phyloP scores from a whole-genome alignment of 2,888 invertebrate species.

The Drosophila seclusa region DNA sequence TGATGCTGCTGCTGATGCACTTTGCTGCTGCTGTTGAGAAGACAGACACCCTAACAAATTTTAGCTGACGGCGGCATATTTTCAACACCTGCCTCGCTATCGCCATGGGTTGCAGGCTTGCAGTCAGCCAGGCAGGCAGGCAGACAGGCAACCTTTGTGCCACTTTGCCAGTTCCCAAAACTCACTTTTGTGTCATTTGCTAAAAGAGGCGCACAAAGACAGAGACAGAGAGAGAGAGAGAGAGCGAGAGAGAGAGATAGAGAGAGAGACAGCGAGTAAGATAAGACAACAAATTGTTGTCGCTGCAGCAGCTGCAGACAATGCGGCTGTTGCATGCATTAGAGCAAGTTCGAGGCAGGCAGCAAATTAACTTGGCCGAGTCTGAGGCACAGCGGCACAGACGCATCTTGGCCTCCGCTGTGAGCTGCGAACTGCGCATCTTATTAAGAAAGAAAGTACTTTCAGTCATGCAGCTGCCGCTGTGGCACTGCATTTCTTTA shows the following conservation, averaged over 20 bases:
- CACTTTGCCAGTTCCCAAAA: conserved; percentile 80
- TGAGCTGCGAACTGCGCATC: conserved; percentile 70
- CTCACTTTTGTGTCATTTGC: conserved; percentile 76
- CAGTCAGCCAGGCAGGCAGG: conserved; percentile 40
- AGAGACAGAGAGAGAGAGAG: background rate
- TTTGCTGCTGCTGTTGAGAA: conserved; percentile 20
- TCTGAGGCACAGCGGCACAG: conserved; percentile 32
- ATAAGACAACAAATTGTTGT: conserved; percentile 68
- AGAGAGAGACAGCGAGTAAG: background rate
- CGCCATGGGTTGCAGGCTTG: conserved; percentile 41
- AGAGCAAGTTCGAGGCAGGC: conserved; percentile 75
- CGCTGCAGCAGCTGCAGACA: conserved; percentile 59
- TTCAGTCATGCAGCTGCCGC: conserved; percentile 71
- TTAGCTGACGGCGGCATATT: conserved; percentile 72
- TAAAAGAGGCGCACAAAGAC: background rate
- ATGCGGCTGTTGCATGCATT: conserved; percentile 68
- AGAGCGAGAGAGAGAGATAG: background rate
- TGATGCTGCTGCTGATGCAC: conserved; percentile 25
- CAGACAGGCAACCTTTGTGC: conserved; percentile 76
- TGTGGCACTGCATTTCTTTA: conserved; percentile 46
- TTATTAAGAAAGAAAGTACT: conserved; percentile 81
- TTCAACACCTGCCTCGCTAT: conserved; percentile 76
- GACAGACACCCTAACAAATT: conserved; percentile 60
- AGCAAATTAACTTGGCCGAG: conserved; percentile 71
- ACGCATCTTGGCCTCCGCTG: conserved; percentile 51